These are phyloP conservation scores for Leucania comma DNA, from an alignment of 2,888 invertebrate species.

Conservation along the genomic window DNA sequence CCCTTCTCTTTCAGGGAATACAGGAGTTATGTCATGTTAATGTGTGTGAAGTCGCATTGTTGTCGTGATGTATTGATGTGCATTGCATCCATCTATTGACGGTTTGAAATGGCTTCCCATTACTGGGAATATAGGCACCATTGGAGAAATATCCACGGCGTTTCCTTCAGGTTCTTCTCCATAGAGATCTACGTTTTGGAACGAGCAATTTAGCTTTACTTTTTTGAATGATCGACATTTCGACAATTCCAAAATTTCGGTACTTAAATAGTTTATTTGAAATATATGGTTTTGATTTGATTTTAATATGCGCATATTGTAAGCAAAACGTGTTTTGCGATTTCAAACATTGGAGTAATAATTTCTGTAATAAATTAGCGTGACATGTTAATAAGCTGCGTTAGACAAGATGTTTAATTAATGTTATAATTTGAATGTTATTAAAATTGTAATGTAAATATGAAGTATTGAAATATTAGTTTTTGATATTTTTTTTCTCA, in stretches of 20 bases:
- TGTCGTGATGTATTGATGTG: too few species aligned
- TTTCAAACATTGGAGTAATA: slow-evolving; percentile 36
- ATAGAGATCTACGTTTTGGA: too few species aligned
- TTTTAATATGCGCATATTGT: background rate
- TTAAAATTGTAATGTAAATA: background rate
- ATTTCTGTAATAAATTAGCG: slow-evolving; percentile 37
- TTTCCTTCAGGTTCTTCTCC: too few species aligned
- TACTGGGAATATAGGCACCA: too few species aligned
- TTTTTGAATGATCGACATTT: too few species aligned
- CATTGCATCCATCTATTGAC: background rate
- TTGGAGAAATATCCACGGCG: too few species aligned
- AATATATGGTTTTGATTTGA: too few species aligned
- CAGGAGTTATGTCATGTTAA: background rate
- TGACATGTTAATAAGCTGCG: background rate
- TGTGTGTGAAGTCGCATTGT: background rate
- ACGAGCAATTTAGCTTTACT: too few species aligned
- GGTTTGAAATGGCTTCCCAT: background rate
- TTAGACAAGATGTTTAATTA: slow-evolving; percentile 17
- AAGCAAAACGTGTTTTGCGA: background rate
- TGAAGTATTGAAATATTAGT: background rate
- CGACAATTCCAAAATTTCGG: too few species aligned
- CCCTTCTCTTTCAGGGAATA: background rate
- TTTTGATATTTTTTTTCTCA: background rate
- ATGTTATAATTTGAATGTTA: background rate
- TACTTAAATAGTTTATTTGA: too few species aligned